phyloP scores from a whole-genome alignment of 2,113 vertebrate species.

The Sialia sialis region DNA sequence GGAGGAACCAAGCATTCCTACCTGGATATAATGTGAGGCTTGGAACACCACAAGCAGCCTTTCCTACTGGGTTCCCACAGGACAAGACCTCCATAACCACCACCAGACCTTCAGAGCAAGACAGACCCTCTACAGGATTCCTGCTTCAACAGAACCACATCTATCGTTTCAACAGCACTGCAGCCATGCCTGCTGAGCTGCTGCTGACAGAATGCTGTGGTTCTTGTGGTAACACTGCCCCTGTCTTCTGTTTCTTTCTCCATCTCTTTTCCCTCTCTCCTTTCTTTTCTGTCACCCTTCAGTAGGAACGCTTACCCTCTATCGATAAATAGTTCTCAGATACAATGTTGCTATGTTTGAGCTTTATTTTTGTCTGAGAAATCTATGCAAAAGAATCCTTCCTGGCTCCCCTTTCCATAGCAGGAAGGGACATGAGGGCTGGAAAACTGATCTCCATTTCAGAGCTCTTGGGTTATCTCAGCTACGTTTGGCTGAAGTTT shows the following conservation, averaged over 20 bases:
- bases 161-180: background rate
- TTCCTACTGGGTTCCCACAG: background rate
- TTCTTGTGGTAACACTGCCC: background rate
- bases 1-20: background rate
- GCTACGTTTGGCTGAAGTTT: background rate
- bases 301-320: background rate
- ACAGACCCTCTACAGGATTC: background rate
- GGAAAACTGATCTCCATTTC: background rate
- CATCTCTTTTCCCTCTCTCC: background rate
- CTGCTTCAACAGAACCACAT: background rate
- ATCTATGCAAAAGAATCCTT: background rate
- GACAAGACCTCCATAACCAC: background rate
- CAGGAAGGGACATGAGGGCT: background rate
- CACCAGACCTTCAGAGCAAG: background rate
- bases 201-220: background rate
- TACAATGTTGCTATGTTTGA: rapidly evolving
- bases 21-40: background rate
- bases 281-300: background rate
- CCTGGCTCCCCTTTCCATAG: background rate
- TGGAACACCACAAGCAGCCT: background rate
- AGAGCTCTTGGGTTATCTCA: background rate
- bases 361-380: background rate
- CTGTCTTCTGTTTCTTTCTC: background rate
- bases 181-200: background rate
- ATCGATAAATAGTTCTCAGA: background rate